Evolutionary conservation across 2,797 vertebrate genomes (phyloP), one percentile per base, ranked within the genome.

Genomic region (Oophaga sylvatica): DNA sequence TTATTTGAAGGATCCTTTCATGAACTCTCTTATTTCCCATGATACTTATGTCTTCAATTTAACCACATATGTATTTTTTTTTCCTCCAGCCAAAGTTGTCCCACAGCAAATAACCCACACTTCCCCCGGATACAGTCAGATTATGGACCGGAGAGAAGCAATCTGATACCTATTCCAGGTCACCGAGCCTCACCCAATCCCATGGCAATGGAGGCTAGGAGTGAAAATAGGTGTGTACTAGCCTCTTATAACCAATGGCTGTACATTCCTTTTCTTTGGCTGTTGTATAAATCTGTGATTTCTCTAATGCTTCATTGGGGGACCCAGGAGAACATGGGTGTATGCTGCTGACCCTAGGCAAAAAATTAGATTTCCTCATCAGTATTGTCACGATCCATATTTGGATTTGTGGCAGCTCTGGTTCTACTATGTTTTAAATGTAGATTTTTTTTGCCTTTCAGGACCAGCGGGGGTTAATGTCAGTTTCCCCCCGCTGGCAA

Each of bases 91-190:
- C 92, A 99, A 99, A 94, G 98, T 99, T 89, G 98, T 99, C 90
- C 98, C 98, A 85, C 98, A 99, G 93, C 98, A 98, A 63, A 98
- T 99, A 59, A 96, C 97, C 0, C 98, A 99, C 91, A 98, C 97
- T 81, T 97, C 98, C 84, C 98, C 60, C 96, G 98, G 22, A 97
- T 98, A 92, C 98, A 99, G 93, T 92, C 97, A 0, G 98, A 99
- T 56, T 99, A 99, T 84, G 93, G 97, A 3, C 95, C 96, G 67
- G 98, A 99, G 87, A 96, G 98, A 90, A 92, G 97, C 63, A 99
- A 95, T 92, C 96, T 99, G 83, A 98, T 99, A 88, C 96, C 98
- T 62, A 97, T 99, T 83, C 94, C 97, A 26, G 96, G 97, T 75
- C 98, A 99, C 90, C 94, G 97, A 65, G 96, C 98, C 0, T 99